These are phyloP conservation scores for Acanthopleura granulata DNA, from an alignment of 2,888 invertebrate species.

Conservation along the genomic window DNA sequence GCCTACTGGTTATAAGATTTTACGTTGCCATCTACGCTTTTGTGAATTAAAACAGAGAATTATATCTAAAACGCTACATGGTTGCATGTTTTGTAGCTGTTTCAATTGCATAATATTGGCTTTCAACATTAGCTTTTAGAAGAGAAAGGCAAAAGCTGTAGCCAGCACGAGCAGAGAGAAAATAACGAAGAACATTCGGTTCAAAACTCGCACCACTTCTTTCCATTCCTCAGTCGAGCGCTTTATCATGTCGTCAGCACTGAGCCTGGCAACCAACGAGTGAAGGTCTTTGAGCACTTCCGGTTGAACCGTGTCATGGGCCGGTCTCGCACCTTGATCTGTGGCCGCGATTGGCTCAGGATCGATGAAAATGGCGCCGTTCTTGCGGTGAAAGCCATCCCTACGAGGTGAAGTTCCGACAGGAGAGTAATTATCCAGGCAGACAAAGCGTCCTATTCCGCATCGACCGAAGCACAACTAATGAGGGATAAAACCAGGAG, in stretches of 20 bases:
- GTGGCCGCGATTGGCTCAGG: not conserved
- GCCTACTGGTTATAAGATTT: no score
- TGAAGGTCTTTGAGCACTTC: not conserved
- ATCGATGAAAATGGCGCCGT: not conserved
- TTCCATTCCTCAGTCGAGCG: not conserved
- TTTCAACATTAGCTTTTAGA: not conserved
- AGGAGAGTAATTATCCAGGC: slow-evolving; percentile 7
- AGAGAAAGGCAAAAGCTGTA: slow-evolving; percentile 1
- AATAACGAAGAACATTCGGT: not conserved
- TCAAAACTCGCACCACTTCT: not conserved
- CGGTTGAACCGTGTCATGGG: not conserved
- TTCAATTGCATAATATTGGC: no score
- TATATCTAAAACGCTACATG: no score
- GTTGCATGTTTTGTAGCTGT: no score
- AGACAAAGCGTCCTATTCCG: not conserved
- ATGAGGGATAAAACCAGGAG: not conserved
- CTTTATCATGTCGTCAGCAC: not conserved
- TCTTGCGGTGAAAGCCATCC: not conserved
- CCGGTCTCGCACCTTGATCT: not conserved
- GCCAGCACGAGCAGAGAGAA: not conserved
- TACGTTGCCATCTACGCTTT: no score
- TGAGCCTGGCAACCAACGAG: not conserved
- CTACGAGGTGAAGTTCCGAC: not conserved
- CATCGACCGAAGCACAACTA: slow-evolving; percentile 13
- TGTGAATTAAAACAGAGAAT: no score